phyloP scores from a whole-genome alignment of 2,113 vertebrate species.

The Oplegnathus fasciatus region DNA sequence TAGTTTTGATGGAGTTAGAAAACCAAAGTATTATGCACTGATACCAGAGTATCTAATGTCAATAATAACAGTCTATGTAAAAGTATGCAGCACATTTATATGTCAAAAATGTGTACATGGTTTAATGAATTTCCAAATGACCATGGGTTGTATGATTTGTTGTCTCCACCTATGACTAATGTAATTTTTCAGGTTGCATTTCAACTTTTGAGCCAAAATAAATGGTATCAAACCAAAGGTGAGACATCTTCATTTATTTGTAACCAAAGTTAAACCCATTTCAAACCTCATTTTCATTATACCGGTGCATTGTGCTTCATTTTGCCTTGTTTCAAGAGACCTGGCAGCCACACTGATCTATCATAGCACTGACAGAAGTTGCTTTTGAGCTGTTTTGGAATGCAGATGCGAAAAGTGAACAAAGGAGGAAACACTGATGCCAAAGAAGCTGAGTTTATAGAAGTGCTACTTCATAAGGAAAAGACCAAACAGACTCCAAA shows the following conservation, averaged over 20 bases:
- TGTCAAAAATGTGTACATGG: neutral
- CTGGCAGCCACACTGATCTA: neutral
- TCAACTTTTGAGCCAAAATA: neutral
- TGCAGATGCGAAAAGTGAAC: neutral
- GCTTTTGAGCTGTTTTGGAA: neutral
- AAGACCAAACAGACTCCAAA: neutral
- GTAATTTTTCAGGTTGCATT: neutral
- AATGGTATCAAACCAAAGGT: neutral
- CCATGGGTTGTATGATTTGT: neutral
- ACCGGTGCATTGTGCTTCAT: neutral
- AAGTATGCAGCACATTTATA: neutral
- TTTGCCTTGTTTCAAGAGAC: neutral
- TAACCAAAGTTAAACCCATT: too few relatives aligned
- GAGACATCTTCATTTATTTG: neutral
- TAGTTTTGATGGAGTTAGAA: too few relatives aligned
- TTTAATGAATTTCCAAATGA: neutral
- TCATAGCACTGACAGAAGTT: neutral
- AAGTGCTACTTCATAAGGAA: neutral
- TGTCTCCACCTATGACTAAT: neutral
- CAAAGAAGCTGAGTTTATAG: neutral
- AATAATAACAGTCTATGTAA: neutral
- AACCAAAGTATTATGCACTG: neutral
- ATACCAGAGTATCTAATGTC: neutral
- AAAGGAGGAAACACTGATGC: conserved; percentile 2
- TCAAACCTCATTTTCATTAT: neutral